A percentile compares a stretch with the other conserved stretches of the same genome.
Evolutionary conservation across 2,113 vertebrate species (phyloP).

Genomic region (Bathybates hornii): DNA sequence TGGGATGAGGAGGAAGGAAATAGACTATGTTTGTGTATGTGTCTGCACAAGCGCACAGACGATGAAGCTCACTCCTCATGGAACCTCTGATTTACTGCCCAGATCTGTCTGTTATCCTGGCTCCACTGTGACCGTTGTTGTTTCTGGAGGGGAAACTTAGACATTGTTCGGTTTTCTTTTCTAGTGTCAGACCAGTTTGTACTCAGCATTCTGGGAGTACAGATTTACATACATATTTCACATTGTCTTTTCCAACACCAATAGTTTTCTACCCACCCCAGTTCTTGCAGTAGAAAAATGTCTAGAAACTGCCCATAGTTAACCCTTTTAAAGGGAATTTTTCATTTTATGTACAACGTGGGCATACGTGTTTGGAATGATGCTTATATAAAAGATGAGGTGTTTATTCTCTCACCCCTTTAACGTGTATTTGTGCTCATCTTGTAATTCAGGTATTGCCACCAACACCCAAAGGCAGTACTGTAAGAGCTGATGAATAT

Average conservation of each 20-base stretch:
- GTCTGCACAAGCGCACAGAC: not conserved
- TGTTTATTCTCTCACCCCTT: not conserved
- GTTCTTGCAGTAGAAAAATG: not conserved
- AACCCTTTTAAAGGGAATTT: not conserved
- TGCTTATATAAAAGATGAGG: not conserved
- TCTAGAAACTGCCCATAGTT: not conserved
- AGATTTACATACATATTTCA: not conserved
- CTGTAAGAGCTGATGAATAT: slow-evolving; percentile 12
- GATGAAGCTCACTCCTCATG: not conserved
- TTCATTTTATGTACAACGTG: not conserved
- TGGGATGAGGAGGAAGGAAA: not conserved
- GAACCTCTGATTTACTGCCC: not conserved
- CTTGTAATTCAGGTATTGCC: not conserved
- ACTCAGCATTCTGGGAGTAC: not conserved
- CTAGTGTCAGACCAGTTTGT: not conserved
- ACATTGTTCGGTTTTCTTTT: not conserved
- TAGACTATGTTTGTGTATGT: not conserved
- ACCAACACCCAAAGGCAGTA: slow-evolving; percentile 7
- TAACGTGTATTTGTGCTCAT: not conserved
- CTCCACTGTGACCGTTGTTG: not conserved
- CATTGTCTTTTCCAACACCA: not conserved
- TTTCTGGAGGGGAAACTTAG: not conserved
- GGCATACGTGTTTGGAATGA: not conserved
- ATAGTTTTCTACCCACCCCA: not conserved
- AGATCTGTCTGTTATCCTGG: not conserved